Percentiles rank a stretch among this genome's conserved stretches.
Evolutionary conservation across 1,140 invertebrate genomes (phyloP).

Genomic region (Colletes gigas): DNA sequence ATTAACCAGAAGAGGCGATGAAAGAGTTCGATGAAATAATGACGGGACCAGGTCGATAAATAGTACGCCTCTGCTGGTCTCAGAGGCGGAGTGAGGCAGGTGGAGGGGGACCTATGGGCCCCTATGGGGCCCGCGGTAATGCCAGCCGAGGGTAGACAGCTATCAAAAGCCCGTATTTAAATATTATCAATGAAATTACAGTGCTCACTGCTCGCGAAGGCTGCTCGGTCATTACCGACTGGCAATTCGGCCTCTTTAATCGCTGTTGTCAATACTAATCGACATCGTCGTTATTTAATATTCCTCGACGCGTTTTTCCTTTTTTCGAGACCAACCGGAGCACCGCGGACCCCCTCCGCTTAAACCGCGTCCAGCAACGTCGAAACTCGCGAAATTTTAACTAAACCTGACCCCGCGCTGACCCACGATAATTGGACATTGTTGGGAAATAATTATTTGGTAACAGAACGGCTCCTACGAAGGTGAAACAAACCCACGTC

Average conservation of each 20-base stretch:
- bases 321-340: background rate
- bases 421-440: too few species aligned
- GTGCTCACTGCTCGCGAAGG: constrained; percentile 61
- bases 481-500: too few species aligned
- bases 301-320: constrained; percentile 38
- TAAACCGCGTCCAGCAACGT: too few species aligned
- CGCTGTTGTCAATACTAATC: constrained; percentile 77
- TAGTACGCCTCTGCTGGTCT: constrained; percentile 65
- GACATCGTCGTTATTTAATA: constrained; percentile 78
- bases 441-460: too few species aligned
- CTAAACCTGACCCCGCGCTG: background rate
- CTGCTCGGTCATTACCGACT: constrained; percentile 66
- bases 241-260: constrained; percentile 74
- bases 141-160: constrained; percentile 71
- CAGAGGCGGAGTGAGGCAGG: constrained; percentile 55
- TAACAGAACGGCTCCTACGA: too few species aligned
- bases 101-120: constrained; percentile 10
- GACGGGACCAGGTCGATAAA: constrained; percentile 77
- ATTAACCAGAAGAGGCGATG: constrained; percentile 73
- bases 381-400: background rate
- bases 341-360: too few species aligned
- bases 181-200: constrained; percentile 80
- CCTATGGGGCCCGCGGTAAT: constrained; percentile 62
- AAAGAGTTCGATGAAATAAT: constrained; percentile 80
- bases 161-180: constrained; percentile 79